Conservation (phyloP, 2,113 vertebrate genomes). For the Podarcis raffonei region DNA sequence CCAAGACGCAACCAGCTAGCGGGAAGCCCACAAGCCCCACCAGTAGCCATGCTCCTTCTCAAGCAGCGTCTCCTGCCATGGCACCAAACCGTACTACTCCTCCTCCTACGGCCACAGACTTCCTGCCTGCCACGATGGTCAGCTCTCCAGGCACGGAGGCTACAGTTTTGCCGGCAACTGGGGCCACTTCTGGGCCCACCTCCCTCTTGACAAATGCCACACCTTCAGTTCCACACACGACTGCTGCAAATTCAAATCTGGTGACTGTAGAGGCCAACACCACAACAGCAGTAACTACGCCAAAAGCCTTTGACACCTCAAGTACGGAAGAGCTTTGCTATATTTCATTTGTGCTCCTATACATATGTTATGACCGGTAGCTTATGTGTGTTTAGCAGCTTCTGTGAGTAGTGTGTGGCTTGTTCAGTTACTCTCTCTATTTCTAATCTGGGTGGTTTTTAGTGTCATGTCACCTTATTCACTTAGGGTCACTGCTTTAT, state of each 20-base stretch:
- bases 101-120: slow-evolving; percentile 49
- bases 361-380: not conserved
- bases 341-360: not conserved
- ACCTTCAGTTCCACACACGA: not conserved
- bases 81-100: slow-evolving; percentile 42
- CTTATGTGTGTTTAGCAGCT: not conserved
- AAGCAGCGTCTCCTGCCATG: slow-evolving; percentile 52
- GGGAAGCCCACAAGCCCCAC: slow-evolving; percentile 33
- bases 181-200: slow-evolving; percentile 44
- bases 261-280: slow-evolving; percentile 61
- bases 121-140: slow-evolving; percentile 48
- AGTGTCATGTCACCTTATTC: not conserved
- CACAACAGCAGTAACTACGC: slow-evolving; percentile 65
- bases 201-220: slow-evolving; percentile 53
- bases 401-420: not conserved
- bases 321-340: slow-evolving; percentile 60
- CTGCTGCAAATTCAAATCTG: slow-evolving; percentile 26
- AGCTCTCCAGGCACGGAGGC: slow-evolving; percentile 57
- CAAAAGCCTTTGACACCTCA: slow-evolving; percentile 70
- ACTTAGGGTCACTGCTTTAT: not conserved
- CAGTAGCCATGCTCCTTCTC: slow-evolving; percentile 60
- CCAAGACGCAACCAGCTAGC: slow-evolving; percentile 43
- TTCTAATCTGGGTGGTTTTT: not conserved
- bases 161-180: slow-evolving; percentile 39
- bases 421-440: not conserved